These are phyloP conservation scores for Eumerus sabulonum DNA, from an alignment of 2,888 invertebrate species.

Conservation along the genomic window DNA sequence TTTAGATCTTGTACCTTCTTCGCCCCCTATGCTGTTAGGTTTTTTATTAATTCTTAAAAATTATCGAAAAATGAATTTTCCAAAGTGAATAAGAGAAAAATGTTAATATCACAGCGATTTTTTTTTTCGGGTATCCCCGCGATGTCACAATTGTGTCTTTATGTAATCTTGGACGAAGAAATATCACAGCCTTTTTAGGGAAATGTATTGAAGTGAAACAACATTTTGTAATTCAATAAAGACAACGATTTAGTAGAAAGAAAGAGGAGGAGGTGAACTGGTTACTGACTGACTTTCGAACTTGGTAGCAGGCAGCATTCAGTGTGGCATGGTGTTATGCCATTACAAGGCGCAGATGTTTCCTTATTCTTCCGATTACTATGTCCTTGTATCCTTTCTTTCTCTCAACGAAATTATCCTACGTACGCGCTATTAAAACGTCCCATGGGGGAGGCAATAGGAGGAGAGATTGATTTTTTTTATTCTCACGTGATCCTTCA, in stretches of 20 bases:
- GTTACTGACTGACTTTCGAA: too few species aligned
- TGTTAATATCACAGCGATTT: conserved; percentile 36
- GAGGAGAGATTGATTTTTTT: conserved; percentile 11
- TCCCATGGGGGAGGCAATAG: conserved; percentile 5
- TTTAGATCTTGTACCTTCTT: conserved; percentile 48
- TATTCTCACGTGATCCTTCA: background rate
- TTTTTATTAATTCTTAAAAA: conserved; percentile 65
- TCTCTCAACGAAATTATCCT: conserved; percentile 24
- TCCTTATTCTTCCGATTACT: conserved; percentile 1
- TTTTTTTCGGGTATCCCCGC: conserved; percentile 18
- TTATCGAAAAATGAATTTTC: conserved; percentile 64
- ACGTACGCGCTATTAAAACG: conserved; percentile 36
- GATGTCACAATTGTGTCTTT: conserved; percentile 58
- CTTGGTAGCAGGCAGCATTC: too few species aligned
- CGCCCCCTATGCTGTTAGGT: background rate
- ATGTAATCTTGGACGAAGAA: conserved; percentile 43
- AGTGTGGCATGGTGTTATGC: conserved; percentile 34
- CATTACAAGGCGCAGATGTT: conserved; percentile 61
- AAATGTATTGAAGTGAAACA: conserved; percentile 60
- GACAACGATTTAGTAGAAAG: conserved; percentile 47
- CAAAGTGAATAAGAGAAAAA: conserved; percentile 20
- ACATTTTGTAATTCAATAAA: conserved; percentile 64
- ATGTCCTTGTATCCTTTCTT: too few species aligned
- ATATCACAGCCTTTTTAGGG: conserved; percentile 42
- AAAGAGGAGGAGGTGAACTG: too few species aligned